These are phyloP conservation scores for Marmota monax DNA, from an alignment of 2,113 vertebrate species.

Conservation along the genomic window DNA sequence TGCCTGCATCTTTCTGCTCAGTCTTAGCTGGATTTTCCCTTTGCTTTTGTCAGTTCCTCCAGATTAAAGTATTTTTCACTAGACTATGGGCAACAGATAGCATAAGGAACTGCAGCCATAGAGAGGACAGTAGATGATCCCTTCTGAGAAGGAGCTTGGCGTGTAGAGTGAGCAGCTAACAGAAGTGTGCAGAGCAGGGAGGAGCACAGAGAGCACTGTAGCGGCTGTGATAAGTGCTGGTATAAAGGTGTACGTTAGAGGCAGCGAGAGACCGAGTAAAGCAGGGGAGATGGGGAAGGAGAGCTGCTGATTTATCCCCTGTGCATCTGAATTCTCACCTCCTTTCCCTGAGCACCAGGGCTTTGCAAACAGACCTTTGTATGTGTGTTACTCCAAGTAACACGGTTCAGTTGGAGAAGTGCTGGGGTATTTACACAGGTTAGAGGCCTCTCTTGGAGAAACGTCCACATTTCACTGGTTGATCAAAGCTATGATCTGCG, in stretches of 20 bases:
- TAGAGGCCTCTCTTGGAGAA: background rate
- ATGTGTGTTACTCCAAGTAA: background rate
- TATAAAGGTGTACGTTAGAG: background rate
- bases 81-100: background rate
- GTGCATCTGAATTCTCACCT: background rate
- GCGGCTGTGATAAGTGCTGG: too few relatives aligned
- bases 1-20: background rate
- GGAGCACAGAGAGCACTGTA: background rate
- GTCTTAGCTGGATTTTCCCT: background rate
- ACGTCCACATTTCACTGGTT: background rate
- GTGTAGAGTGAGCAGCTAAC: background rate
- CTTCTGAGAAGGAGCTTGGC: background rate
- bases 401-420: background rate
- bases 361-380: background rate
- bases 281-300: background rate
- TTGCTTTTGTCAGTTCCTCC: slow-evolving; percentile 8
- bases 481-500: background rate
- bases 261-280: background rate
- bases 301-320: background rate
- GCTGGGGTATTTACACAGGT: background rate
- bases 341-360: too few relatives aligned
- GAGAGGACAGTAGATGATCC: background rate
- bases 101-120: background rate
- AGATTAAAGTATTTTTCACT: background rate
- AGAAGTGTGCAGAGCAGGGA: background rate